A percentile compares a stretch with the other conserved stretches of the same genome.
Evolutionary conservation across 1,140 invertebrate genomes (phyloP).

Genomic region (Centruroides sculpturatus): DNA sequence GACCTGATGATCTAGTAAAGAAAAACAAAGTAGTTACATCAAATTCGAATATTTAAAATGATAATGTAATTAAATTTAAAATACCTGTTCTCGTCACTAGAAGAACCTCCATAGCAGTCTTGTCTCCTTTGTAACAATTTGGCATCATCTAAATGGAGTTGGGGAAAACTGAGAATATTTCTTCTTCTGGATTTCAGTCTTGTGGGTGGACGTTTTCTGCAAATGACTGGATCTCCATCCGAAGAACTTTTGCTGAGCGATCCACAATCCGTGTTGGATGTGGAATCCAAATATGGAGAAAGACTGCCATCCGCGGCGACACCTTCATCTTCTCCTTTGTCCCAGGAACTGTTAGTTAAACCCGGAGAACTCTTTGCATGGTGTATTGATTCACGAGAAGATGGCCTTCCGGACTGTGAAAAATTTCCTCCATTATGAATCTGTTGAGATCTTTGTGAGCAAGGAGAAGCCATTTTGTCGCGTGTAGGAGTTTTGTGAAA

Average conservation of each 20-base stretch:
- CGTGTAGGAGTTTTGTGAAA: neutral
- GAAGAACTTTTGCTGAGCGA: slow-evolving; percentile 32
- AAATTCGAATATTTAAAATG: neutral
- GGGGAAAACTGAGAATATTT: slow-evolving; percentile 36
- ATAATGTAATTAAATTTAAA: neutral
- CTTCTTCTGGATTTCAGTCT: slow-evolving; percentile 29
- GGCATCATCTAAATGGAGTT: slow-evolving; percentile 44
- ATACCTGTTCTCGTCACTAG: slow-evolving; percentile 63
- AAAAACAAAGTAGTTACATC: neutral
- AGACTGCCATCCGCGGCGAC: slow-evolving; percentile 5
- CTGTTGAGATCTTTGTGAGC: neutral
- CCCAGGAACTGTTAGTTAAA: neutral
- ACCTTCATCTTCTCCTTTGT: slow-evolving; percentile 1
- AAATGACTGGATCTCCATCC: slow-evolving; percentile 25
- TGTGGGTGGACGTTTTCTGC: slow-evolving; percentile 23
- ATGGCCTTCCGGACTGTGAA: neutral
- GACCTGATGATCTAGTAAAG: slow-evolving; percentile 48
- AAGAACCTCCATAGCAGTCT: slow-evolving; percentile 60
- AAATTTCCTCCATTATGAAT: neutral
- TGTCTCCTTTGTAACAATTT: slow-evolving; percentile 43
- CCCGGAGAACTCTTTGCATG: slow-evolving; percentile 13
- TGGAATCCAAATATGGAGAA: slow-evolving; percentile 10
- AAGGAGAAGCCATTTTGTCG: neutral
- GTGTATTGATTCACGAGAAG: neutral
- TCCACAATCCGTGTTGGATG: slow-evolving; percentile 27